Evolutionary conservation across 2,797 vertebrate genomes (phyloP), one percentile per base, ranked within the genome.

Genomic region (Pseudochromis fuscus): DNA sequence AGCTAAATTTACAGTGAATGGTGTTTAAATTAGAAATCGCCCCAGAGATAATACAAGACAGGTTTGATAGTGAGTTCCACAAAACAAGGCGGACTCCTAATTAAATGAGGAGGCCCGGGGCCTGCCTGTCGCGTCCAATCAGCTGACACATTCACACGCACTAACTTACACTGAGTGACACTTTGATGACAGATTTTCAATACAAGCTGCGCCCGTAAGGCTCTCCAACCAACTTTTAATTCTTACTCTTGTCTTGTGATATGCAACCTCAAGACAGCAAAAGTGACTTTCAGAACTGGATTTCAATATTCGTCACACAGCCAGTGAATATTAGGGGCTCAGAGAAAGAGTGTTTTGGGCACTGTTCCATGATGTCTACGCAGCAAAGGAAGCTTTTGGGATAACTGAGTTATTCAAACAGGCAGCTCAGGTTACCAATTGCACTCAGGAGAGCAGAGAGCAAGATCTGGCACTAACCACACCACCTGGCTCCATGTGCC

Each of bases 371-470:
- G 56, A 72, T 77, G 77, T 80, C 68, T 76, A 58, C 28, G 71
- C 62, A 77, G 83, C 25, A 13, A n/a, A 77, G 80, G 79, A 90
- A 84, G 86, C 90, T 85, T 88, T 82, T 64, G 84, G 86, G 75
- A 83, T 89, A 91, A 91, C 78, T 73, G 70, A 87, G 87, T 90
- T 90, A 91, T 89, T 91, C 75, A 88, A 91, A 91, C 84, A 87
- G 88, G 83, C 88, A 87, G 87, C 83, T 93, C 88, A 63, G 86
- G 83, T 93, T 93, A 91, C 91, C 87, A 75, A 92, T 77, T 88
- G 89, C 83, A 89, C 91, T 91, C 92, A 69, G 70, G 91, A 92
- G 92, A 91, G 82, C 77, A 80, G 77, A 79, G 83, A 90, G 88
- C 72, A 77, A 84, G 86, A 86, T 81, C 75, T 88, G 87, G 87